Percentiles rank a stretch among this genome's conserved stretches.
Conservation (phyloP, 2,888 invertebrate genomes). For the Ormyrus labotus region DNA sequence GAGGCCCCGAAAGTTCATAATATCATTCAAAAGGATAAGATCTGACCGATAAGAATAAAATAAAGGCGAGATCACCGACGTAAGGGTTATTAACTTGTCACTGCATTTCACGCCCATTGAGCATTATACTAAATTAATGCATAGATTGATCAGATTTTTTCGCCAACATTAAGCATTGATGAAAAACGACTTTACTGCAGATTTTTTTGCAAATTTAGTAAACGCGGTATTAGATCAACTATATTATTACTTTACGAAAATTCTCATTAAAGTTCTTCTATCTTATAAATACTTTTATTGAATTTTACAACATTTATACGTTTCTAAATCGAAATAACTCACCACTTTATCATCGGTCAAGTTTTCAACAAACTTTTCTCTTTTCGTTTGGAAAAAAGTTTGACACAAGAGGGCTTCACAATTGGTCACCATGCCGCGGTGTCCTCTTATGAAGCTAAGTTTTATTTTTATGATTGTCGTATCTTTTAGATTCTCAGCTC, state of each 20-base stretch:
- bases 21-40: conserved; percentile 17
- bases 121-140: conserved; percentile 17
- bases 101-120: conserved; percentile 56
- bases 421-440: too few species aligned
- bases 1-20: conserved; percentile 31
- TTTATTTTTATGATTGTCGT: conserved; percentile 10
- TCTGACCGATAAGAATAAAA: conserved; percentile 60
- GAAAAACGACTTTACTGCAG: neutral
- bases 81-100: conserved; percentile 66
- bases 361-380: neutral
- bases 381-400: neutral
- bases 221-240: neutral
- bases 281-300: neutral
- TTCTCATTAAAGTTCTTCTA: neutral
- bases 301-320: neutral
- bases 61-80: conserved; percentile 60
- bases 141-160: conserved; percentile 15
- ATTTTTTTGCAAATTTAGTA: neutral
- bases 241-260: neutral
- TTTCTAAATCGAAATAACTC: neutral
- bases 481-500: conserved; percentile 1
- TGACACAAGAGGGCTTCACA: neutral
- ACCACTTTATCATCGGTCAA: neutral
- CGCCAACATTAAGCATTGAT: too few species aligned
- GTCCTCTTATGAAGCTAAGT: neutral